Evolutionary conservation across 92 coral and sea anemone genomes (phyloP), one percentile per base, ranked within the genome.

Genomic region (Ricordea florida): DNA sequence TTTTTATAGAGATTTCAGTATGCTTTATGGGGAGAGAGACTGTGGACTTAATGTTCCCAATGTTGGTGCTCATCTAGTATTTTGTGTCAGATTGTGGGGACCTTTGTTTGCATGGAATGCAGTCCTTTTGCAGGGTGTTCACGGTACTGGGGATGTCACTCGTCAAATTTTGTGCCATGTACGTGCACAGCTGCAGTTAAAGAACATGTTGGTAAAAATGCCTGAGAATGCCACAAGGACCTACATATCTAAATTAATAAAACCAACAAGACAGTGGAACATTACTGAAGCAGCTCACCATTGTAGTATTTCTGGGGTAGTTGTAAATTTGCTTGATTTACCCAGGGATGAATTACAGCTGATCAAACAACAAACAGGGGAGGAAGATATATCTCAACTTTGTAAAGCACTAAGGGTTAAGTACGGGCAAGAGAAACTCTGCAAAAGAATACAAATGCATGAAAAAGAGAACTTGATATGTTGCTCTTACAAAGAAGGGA

Each of bases 11-110:
- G 64, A 73, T 28, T 85, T 85, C 66, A n/a, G 57, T 10, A 23
- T 10, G 3, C 73, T 79, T 16, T 80, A 86, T 72, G 70, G 81
- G 13, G 46, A 66, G 23, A 84, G 92, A 8, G 16, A 21, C 0
- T 80, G 87, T 74, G 87, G 92, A 0, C 84, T 86, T 6, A 81
- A 86, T 81, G 87, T 86, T 22, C 87, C 80, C 33, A 81, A 86
- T 65, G 46, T 59, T 2, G 87, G 92, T n/a, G 79, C 61, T 8
- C 92, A 87, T 36, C 76, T 87, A 28, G 80, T 60, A 2, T 62
- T 66, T 52, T 87, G 24, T 74, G 92, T 81, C 14, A 67, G 76
- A 29, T 53, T 67, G 23, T 85, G 80, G 80, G 86, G 78, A 6
- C 86, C 90, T 42, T 40, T 79, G 10, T 80, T 36, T 52, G 49